Evolutionary conservation across 1,140 invertebrate genomes (phyloP).

Genomic region (Euwallacea similis): DNA sequence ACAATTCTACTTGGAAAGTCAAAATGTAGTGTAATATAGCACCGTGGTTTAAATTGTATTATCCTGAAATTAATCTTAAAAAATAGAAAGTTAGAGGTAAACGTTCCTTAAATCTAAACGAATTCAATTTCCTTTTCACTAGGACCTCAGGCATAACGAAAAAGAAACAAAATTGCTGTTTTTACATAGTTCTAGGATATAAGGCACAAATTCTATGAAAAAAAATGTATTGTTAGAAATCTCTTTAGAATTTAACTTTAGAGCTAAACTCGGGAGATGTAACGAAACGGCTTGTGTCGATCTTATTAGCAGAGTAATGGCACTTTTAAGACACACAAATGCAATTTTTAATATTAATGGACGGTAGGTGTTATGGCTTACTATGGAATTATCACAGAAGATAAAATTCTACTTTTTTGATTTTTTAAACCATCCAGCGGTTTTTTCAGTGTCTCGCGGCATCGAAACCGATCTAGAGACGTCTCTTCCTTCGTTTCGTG

Average conservation of each 20-base stretch:
- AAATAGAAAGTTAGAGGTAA: too few species aligned
- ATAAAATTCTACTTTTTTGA: conserved; percentile 55
- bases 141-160: conserved; percentile 43
- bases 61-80: neutral
- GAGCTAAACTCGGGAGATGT: too few species aligned
- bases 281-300: too few species aligned
- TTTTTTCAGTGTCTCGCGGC: conserved; percentile 68
- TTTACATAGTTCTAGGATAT: conserved; percentile 2
- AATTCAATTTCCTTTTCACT: conserved; percentile 45
- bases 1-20: neutral
- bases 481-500: conserved; percentile 51
- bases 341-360: too few species aligned
- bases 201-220: neutral
- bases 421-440: conserved; percentile 71
- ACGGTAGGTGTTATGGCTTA: too few species aligned
- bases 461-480: conserved; percentile 67
- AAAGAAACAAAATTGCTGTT: conserved; percentile 41
- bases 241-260: too few species aligned
- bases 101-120: too few species aligned
- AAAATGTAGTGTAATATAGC: neutral
- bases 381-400: too few species aligned
- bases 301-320: too few species aligned
- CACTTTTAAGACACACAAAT: too few species aligned
- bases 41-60: neutral
- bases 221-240: too few species aligned